These are phyloP conservation scores for Orestias chungarensis DNA, from an alignment of 2,797 vertebrate species.

Conservation along the genomic window DNA sequence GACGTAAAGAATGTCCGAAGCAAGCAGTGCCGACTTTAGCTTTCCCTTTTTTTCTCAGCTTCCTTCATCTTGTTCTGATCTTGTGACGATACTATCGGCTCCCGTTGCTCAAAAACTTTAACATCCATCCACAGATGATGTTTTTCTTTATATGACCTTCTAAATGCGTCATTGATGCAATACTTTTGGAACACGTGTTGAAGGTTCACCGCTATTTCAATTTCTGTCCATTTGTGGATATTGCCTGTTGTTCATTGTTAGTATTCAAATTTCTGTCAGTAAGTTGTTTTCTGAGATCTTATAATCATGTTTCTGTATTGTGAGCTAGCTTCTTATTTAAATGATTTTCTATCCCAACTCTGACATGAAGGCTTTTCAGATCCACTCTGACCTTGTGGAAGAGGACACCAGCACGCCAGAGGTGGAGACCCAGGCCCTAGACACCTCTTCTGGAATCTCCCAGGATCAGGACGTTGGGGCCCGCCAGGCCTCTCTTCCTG, in stretches of 20 bases:
- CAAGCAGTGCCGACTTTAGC: too few species aligned
- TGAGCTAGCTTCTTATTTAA: neutral
- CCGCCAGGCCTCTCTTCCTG: conserved; percentile 55
- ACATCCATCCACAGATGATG: too few species aligned
- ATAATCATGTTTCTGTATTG: neutral
- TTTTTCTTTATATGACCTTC: too few species aligned
- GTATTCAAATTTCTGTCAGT: neutral
- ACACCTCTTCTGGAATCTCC: conserved; percentile 46
- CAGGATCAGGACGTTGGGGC: conserved; percentile 47
- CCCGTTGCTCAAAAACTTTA: too few species aligned
- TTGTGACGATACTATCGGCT: too few species aligned
- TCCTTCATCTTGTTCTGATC: too few species aligned
- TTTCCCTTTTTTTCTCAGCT: too few species aligned
- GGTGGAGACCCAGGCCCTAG: conserved; percentile 74
- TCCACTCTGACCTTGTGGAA: conserved; percentile 69
- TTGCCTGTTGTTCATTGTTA: neutral
- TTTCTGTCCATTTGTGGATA: neutral
- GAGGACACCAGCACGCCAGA: conserved; percentile 82
- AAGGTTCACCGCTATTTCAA: neutral
- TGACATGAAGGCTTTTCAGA: conserved; percentile 70
- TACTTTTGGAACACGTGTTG: too few species aligned
- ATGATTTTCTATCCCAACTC: neutral
- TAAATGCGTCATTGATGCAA: too few species aligned
- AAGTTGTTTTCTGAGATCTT: neutral
- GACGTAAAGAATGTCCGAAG: too few species aligned